A percentile compares a stretch with the other conserved stretches of the same genome.
These are phyloP conservation scores for Spicauda simplicius DNA, from an alignment of 2,888 invertebrate species.

Conservation along the genomic window DNA sequence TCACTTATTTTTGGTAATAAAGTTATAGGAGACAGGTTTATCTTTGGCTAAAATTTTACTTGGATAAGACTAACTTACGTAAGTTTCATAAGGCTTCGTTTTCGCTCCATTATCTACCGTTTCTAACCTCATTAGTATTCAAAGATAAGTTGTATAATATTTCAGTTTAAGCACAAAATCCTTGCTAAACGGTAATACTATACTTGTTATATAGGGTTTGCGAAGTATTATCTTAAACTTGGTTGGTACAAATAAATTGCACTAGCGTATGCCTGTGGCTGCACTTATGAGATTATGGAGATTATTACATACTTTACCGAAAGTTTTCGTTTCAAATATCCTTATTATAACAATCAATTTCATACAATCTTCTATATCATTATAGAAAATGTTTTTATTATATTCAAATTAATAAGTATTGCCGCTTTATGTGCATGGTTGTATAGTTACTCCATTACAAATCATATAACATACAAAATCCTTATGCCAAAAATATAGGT, in stretches of 20 bases:
- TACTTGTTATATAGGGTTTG: conserved; percentile 4
- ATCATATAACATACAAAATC: too few species aligned
- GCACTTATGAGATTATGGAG: neutral
- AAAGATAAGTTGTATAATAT: conserved; percentile 18
- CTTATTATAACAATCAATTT: too few species aligned
- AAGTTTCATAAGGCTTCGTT: neutral
- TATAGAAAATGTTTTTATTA: too few species aligned
- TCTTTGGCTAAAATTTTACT: neutral
- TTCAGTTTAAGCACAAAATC: conserved; percentile 19
- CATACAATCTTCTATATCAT: too few species aligned
- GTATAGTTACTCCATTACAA: too few species aligned
- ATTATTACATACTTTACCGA: neutral
- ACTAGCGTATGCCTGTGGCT: neutral
- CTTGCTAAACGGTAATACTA: conserved; percentile 15
- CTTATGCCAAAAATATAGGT: too few species aligned
- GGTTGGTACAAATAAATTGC: neutral
- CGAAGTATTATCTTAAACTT: neutral
- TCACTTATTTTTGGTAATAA: too few species aligned
- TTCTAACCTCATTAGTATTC: conserved; percentile 26
- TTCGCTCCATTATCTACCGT: conserved; percentile 11
- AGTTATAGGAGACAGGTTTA: neutral
- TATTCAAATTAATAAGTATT: too few species aligned
- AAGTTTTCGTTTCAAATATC: too few species aligned
- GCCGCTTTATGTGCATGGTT: too few species aligned
- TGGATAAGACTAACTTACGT: neutral